phyloP scores from a whole-genome alignment of 2,113 vertebrate genomes.

The Lota lota region DNA sequence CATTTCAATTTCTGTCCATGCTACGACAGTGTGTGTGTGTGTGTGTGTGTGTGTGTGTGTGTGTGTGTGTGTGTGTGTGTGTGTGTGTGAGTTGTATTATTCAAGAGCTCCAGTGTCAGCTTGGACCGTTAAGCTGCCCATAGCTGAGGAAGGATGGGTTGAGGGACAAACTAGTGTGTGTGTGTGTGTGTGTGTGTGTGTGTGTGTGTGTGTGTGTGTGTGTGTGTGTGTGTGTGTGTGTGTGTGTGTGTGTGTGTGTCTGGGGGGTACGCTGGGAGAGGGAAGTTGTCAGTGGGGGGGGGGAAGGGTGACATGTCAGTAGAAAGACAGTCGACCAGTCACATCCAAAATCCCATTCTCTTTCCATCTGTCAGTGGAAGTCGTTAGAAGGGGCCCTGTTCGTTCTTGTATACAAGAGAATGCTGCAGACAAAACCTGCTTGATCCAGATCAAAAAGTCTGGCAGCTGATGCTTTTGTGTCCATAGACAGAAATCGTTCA shows the following conservation, averaged over 20 bases:
- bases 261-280: slow-evolving; percentile 29
- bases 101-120: slow-evolving; percentile 45
- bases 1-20: not conserved
- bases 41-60: slow-evolving; percentile 3
- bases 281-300: no score
- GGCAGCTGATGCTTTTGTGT: no score
- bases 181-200: slow-evolving; percentile 11
- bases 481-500: no score
- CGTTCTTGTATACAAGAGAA: no score
- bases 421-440: no score
- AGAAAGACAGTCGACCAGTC: slow-evolving; percentile 18
- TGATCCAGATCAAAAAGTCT: no score
- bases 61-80: not conserved
- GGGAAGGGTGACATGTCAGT: no score
- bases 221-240: slow-evolving; percentile 28
- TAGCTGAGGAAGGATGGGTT: slow-evolving; percentile 66
- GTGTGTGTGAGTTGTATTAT: slow-evolving; percentile 46
- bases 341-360: not conserved
- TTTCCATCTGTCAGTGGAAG: no score
- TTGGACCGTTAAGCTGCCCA: slow-evolving; percentile 42
- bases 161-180: slow-evolving; percentile 45
- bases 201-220: not conserved
- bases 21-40: not conserved
- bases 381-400: no score
- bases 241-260: not conserved